These are phyloP conservation scores for Subanguina moxae DNA, from an alignment of 1,140 invertebrate species.

Conservation along the genomic window DNA sequence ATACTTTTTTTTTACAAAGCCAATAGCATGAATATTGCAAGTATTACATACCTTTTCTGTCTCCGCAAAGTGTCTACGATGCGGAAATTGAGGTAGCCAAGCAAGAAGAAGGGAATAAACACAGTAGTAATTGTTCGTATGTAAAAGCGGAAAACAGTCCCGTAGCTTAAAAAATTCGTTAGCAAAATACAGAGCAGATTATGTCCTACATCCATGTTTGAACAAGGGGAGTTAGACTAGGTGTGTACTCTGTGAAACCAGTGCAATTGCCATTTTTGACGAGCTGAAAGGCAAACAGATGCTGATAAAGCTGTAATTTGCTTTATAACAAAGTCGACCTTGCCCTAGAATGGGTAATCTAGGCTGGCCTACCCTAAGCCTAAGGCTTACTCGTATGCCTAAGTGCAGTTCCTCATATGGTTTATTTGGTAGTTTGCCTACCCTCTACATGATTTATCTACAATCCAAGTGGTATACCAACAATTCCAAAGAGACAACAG, in stretches of 20 bases:
- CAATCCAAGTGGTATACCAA: no score
- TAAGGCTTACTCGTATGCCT: no score
- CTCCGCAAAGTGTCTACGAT: slow-evolving; percentile 40
- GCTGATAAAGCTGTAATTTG: no score
- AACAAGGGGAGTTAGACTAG: slow-evolving; percentile 28
- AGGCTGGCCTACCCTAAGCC: no score
- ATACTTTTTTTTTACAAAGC: no score
- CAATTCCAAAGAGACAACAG: no score
- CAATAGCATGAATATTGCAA: neutral
- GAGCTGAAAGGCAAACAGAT: slow-evolving; percentile 23
- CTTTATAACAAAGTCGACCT: no score
- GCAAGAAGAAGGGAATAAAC: slow-evolving; percentile 46
- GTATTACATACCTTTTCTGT: slow-evolving; percentile 43
- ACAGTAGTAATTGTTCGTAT: slow-evolving; percentile 44
- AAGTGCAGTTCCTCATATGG: no score
- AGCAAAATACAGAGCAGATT: neutral
- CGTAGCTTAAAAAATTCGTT: neutral
- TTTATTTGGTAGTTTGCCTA: no score
- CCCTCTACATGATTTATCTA: no score
- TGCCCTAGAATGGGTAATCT: no score
- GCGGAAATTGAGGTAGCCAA: slow-evolving; percentile 42
- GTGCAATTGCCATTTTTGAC: slow-evolving; percentile 49
- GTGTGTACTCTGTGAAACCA: slow-evolving; percentile 37
- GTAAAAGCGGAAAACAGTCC: slow-evolving; percentile 40
- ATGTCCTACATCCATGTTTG: slow-evolving; percentile 43